These are phyloP conservation scores for Taphrorychus bicolor DNA, from an alignment of 2,888 invertebrate genomes.

Conservation along the genomic window DNA sequence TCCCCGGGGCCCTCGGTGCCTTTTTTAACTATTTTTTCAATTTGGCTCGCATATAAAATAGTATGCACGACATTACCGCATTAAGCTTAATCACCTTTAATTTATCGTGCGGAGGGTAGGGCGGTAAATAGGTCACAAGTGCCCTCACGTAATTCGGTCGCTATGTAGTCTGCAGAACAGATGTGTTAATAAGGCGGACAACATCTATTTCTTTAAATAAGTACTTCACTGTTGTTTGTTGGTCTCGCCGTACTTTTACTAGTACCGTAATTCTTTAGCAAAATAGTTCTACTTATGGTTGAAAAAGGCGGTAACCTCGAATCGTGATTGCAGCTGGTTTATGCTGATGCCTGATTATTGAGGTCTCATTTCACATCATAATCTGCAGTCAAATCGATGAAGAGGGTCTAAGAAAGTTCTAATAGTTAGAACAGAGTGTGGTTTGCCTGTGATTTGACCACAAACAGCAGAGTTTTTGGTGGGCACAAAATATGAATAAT, in stretches of 20 bases:
- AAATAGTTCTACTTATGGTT: constrained; percentile 7
- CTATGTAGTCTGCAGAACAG: constrained; percentile 19
- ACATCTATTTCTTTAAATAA: constrained; percentile 2
- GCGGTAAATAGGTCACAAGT: constrained; percentile 9
- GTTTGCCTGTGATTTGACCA: no score
- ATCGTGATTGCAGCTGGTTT: constrained; percentile 7
- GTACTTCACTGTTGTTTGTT: not conserved
- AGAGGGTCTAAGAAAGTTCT: no score
- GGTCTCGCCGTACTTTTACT: constrained; percentile 26
- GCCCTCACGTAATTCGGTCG: not conserved
- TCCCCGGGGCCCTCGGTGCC: not conserved
- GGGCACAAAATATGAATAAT: no score
- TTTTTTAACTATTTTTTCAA: not conserved
- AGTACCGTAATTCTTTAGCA: constrained; percentile 24
- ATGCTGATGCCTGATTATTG: not conserved
- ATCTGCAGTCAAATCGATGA: no score
- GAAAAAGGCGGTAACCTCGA: constrained; percentile 10
- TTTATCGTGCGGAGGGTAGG: not conserved
- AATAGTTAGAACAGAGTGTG: no score
- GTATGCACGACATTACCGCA: not conserved
- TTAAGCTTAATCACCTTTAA: not conserved
- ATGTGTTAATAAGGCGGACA: constrained; percentile 21
- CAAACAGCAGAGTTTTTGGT: no score
- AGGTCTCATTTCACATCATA: not conserved
- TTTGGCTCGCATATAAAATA: not conserved